Base-by-base conservation (phyloP, 2,797 vertebrate genomes). In the Spatula versicolor region DNA sequence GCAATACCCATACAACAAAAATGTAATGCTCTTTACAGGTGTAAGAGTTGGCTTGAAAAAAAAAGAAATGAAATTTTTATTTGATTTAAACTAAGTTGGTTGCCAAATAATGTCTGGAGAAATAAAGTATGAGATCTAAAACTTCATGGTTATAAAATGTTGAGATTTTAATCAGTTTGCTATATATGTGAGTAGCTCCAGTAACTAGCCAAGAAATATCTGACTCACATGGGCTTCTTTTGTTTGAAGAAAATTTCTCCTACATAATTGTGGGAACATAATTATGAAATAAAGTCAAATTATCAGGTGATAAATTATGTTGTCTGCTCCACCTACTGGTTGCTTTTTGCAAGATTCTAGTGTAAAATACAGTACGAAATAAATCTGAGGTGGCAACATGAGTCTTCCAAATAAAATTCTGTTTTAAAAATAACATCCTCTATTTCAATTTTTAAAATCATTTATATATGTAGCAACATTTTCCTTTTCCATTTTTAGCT, bases 191-290 rank as follows among this genome's bases (percentile, higher is more conserved):
- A 73, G 83, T 96, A 94, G 76, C 96, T 97, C 96, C 80, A 96
- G 73, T 95, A 95, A 82, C 83, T 93, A 91, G 86, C 95, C 94
- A 97, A 85, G 90, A 82, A 93, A 81, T 86, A 93, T 94, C 80
- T 96, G 92, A 92, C 54, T 76, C 45, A 86, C 30, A 64, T 52
- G 63, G 91, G 55, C 71, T 91, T 83, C 83, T 74, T 97, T 95
- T 95, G 74, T 96, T 95, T 96, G 93, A 96, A 96, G 91, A 95
- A 97, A 96, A 90, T 96, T 85, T 97, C 92, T 95, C 88, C 93
- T 95, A 52, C 63, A 78, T 88, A 76, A 95, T 95, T 94, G 50
- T 46, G 48, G 48, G 13, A 50, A 50, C 21, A 16, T 93, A 85
- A 92, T 96, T 94, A 95, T 83, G 64, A 73, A 86, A 82, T 92